Conservation (phyloP, 23 tunicate genomes). For the Halocynthia aurantium region DNA sequence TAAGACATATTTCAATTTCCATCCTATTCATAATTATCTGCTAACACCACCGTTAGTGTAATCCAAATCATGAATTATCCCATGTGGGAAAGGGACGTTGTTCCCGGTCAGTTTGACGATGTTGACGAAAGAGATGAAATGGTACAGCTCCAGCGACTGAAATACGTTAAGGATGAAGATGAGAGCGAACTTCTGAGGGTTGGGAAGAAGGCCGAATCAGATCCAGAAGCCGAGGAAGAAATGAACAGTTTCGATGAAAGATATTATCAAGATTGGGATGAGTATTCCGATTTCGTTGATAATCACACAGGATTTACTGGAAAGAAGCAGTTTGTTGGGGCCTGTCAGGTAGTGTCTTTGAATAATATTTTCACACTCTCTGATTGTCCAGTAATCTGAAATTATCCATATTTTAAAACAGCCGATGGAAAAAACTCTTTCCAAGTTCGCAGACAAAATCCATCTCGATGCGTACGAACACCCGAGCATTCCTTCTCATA, state of each 20-base stretch:
- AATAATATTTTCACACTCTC: not conserved
- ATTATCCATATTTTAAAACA: slow-evolving; percentile 1
- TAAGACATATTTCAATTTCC: too few relatives aligned
- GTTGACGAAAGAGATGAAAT: slow-evolving; percentile 35
- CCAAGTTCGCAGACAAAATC: slow-evolving; percentile 60
- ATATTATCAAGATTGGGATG: too few relatives aligned
- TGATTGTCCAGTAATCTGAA: not conserved
- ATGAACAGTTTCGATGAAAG: not conserved
- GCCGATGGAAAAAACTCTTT: slow-evolving; percentile 59
- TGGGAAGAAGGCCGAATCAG: not conserved
- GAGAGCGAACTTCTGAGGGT: slow-evolving; percentile 21
- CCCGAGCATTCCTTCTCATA: slow-evolving; percentile 18
- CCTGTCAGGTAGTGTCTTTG: slow-evolving; percentile 9
- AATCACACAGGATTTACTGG: not conserved
- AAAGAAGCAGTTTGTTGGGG: not conserved
- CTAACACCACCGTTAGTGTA: too few relatives aligned
- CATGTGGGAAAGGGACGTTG: not conserved
- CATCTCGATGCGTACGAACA: slow-evolving; percentile 50
- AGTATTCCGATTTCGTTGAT: too few relatives aligned
- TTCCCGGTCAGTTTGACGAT: slow-evolving; percentile 93
- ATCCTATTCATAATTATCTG: too few relatives aligned
- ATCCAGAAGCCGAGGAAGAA: not conserved
- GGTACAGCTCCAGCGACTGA: not conserved
- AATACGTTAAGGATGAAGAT: slow-evolving; percentile 39
- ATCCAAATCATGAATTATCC: too few relatives aligned